Evolutionary conservation across 2,888 invertebrate genomes (phyloP).

Genomic region (Nomada ferruginata): DNA sequence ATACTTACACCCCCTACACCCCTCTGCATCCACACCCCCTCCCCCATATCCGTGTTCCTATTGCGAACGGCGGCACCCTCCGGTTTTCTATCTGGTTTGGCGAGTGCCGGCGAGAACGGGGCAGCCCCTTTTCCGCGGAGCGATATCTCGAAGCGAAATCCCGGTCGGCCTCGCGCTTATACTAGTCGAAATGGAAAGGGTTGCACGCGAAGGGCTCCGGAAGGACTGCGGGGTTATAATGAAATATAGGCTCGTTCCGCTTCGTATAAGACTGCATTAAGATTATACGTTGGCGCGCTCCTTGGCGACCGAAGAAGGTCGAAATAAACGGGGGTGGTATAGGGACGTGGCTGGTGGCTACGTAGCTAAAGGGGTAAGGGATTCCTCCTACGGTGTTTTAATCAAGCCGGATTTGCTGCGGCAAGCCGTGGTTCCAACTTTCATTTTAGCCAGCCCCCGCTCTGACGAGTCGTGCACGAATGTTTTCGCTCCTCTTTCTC

Average conservation of each 20-base stretch:
- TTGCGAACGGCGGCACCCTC: constrained; percentile 54
- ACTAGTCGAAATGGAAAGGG: constrained; percentile 82
- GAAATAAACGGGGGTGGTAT: constrained; percentile 71
- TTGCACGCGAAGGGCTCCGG: constrained; percentile 77
- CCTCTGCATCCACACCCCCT: constrained; percentile 18
- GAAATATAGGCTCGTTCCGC: constrained; percentile 84
- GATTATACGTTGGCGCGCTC: constrained; percentile 82
- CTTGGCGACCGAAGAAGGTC: constrained; percentile 74
- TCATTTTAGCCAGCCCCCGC: constrained; percentile 81
- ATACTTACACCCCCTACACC: constrained; percentile 57
- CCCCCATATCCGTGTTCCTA: constrained; percentile 32
- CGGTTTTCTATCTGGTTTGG: constrained; percentile 58
- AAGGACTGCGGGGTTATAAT: constrained; percentile 84
- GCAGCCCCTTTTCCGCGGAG: constrained; percentile 61
- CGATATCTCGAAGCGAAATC: constrained; percentile 77
- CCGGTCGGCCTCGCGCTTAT: constrained; percentile 67
- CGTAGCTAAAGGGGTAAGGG: constrained; percentile 78
- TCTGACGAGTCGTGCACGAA: constrained; percentile 72
- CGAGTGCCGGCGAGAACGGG: constrained; percentile 16
- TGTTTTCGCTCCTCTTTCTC: constrained; percentile 66
- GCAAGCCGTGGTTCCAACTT: constrained; percentile 84
- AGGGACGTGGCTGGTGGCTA: constrained; percentile 70
- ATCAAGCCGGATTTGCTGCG: constrained; percentile 84
- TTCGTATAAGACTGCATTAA: constrained; percentile 84
- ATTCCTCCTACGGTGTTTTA: constrained; percentile 84